Base-by-base conservation (phyloP, 2,888 invertebrate species). In the Dryomyza anilis region DNA sequence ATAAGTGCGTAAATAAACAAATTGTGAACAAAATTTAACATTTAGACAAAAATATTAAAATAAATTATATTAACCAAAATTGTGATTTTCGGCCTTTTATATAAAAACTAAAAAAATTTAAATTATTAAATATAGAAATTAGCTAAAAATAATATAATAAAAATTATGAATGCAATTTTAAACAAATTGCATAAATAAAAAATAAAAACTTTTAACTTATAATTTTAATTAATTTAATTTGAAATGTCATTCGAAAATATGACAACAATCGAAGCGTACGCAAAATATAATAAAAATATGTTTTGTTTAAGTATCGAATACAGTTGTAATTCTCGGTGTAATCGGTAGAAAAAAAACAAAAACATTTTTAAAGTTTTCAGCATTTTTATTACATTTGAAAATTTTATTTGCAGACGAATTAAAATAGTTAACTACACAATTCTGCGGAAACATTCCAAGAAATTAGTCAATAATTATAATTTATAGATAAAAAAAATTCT, bases 21-120 rank as follows among this genome's bases (percentile, higher is more conserved):
- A 76, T 74, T 78, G 76, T 80, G 78, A 77, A 72, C 72, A 73
- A 75, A 76, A 76, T 76, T 75, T 72, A 74, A 77, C 65, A 67
- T 79, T 79, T 78, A 78, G 76, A 75, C 79, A 74, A 73, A 52
- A 66, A 43, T 59, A 58, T 62, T 45, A 63, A 59, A 61, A 67
- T 55, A 53, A 67, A 67, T n/a, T n/a, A n/a, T n/a, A n/a, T n/a
- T n/a, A 71, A 73, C 67, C 72, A 72, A 73, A 73, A 72, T 73
- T 73, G 71, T 73, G 71, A 73, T 73, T 73, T 73, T 72, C 72
- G 73, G 73, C 71, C 72, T 73, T 73, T 72, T 74, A 72, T 72
- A 71, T 70, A 75, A 68, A 69, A 71, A 64, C n/a, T n/a, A n/a
- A n/a, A n/a, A n/a, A n/a, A n/a, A n/a, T n/a, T n/a, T n/a, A n/a